These are phyloP conservation scores for Caerostris darwini DNA, from an alignment of 1,140 invertebrate species.

Conservation along the genomic window DNA sequence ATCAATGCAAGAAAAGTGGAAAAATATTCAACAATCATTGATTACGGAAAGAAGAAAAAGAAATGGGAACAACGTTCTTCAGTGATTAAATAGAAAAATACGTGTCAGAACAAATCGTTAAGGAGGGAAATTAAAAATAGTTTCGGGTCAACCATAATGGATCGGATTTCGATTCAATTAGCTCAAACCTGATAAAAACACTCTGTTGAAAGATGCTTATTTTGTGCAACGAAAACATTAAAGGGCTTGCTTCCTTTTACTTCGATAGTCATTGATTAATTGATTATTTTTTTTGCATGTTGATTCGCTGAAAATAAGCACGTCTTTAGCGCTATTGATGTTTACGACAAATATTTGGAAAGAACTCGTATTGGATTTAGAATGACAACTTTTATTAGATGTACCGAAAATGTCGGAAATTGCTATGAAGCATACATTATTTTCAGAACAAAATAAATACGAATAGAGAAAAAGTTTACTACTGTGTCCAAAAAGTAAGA, in stretches of 20 bases:
- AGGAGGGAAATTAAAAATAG: neutral
- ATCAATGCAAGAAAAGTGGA: too few species aligned
- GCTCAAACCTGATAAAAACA: neutral
- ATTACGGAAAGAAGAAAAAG: too few species aligned
- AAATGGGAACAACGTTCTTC: too few species aligned
- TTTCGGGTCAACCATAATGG: neutral
- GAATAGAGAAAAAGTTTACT: neutral
- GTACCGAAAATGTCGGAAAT: neutral
- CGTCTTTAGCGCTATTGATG: neutral
- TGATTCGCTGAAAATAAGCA: neutral
- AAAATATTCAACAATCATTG: too few species aligned
- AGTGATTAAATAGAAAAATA: neutral
- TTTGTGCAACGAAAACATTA: neutral
- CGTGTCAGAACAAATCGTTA: neutral
- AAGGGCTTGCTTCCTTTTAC: neutral
- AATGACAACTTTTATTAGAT: neutral
- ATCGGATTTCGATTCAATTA: neutral
- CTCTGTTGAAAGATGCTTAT: neutral
- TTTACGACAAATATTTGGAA: neutral
- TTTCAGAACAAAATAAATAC: neutral
- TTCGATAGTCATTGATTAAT: neutral
- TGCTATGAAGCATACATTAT: neutral
- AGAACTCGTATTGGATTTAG: neutral
- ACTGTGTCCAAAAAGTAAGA: too few species aligned
- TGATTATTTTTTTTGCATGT: neutral